phyloP scores from a whole-genome alignment of 2,797 vertebrate genomes.

The Protosalanx chinensis region DNA sequence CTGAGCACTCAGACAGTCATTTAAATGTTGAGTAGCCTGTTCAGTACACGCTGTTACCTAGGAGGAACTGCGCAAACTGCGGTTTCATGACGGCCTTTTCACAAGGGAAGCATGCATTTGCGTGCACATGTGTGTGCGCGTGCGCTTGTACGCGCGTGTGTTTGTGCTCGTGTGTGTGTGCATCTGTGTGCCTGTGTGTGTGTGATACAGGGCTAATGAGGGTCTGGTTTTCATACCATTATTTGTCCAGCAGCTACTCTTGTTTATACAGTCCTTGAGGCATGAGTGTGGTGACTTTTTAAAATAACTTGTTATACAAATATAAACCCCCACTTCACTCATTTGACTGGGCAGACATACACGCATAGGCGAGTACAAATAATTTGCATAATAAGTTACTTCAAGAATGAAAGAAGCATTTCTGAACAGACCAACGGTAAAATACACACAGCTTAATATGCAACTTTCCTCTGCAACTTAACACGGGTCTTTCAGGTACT shows the following conservation, averaged over 20 bases:
- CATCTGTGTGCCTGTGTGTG: too few species aligned
- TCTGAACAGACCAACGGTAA: not conserved
- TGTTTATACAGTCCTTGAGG: slow-evolving; percentile 29
- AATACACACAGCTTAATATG: not conserved
- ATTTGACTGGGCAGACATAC: slow-evolving; percentile 7
- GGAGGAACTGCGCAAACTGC: not conserved
- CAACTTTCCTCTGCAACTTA: not conserved
- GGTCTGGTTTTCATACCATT: slow-evolving; percentile 42
- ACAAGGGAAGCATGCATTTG: not conserved
- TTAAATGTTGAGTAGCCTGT: not conserved
- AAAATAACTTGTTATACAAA: slow-evolving; percentile 26
- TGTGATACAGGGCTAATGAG: slow-evolving; percentile 31
- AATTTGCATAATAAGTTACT: slow-evolving; percentile 15
- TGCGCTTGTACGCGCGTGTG: not conserved
- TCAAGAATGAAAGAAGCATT: not conserved
- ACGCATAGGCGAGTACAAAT: slow-evolving; percentile 9
- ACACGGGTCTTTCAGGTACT: not conserved
- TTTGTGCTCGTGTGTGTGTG: too few species aligned
- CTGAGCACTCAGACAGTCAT: not conserved
- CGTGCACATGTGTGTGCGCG: not conserved
- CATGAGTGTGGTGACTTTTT: slow-evolving; percentile 15
- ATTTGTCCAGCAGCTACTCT: slow-evolving; percentile 34
- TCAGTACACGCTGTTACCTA: not conserved
- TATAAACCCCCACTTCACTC: not conserved
- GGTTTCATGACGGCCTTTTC: not conserved